Conservation (phyloP, 1,140 invertebrate genomes). For the Hycleus phaleratus region DNA sequence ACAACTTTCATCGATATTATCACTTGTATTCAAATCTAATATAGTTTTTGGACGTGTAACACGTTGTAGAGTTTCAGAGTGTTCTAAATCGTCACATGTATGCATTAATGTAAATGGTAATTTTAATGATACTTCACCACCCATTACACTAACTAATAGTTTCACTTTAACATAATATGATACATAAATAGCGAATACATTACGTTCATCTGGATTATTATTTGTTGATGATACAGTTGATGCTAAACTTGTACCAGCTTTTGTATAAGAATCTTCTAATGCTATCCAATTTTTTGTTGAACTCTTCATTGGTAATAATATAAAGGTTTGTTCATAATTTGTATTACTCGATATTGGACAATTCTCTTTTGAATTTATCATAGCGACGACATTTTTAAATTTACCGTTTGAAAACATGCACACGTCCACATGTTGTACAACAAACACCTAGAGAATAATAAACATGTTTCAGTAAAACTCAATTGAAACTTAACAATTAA, state of each 20-base stretch:
- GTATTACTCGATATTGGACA: conserved; percentile 58
- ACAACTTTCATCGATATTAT: neutral
- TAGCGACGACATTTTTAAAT: conserved; percentile 96
- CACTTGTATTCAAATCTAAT: neutral
- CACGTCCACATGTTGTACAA: conserved; percentile 96
- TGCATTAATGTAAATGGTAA: conserved; percentile 70
- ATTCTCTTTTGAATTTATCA: conserved; percentile 63
- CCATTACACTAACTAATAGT: conserved; percentile 66
- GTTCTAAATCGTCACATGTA: conserved; percentile 41
- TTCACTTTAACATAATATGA: conserved; percentile 86
- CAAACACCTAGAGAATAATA: conserved; percentile 55
- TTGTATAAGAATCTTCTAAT: conserved; percentile 66
- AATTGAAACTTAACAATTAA: too few relatives aligned
- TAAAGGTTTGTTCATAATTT: conserved; percentile 54
- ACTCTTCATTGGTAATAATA: conserved; percentile 61
- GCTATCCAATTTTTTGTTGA: conserved; percentile 78
- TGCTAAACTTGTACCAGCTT: conserved; percentile 57
- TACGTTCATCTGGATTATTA: conserved; percentile 45
- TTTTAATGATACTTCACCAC: conserved; percentile 69
- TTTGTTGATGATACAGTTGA: conserved; percentile 56
- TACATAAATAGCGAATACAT: conserved; percentile 83
- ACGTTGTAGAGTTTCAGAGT: conserved; percentile 22
- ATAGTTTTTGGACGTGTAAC: conserved; percentile 11
- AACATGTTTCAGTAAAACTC: neutral
- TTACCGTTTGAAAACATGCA: conserved; percentile 99